These are phyloP conservation scores for Pseudomyrmex dendroicus DNA, from an alignment of 1,140 invertebrate genomes.

Conservation along the genomic window DNA sequence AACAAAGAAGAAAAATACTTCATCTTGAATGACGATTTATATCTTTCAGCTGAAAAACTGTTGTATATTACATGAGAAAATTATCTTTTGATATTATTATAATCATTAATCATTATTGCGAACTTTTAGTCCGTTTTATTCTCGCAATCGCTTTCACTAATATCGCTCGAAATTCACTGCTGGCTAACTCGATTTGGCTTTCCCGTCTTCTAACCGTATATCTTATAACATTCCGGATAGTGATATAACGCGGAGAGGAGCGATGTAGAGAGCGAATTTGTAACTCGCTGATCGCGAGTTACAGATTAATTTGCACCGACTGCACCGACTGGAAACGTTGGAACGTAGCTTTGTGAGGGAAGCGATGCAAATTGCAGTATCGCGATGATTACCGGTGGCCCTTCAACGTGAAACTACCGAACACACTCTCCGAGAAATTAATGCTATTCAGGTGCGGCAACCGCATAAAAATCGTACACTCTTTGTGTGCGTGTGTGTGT, in stretches of 20 bases:
- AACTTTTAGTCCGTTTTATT: neutral
- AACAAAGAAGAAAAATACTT: neutral
- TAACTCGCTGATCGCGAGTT: neutral
- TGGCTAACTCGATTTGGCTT: too few relatives aligned
- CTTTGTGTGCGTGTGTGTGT: too few relatives aligned
- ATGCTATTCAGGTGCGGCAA: conserved; percentile 4
- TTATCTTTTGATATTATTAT: neutral
- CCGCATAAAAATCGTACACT: neutral
- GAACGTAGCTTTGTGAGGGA: conserved; percentile 15
- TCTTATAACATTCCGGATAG: too few relatives aligned
- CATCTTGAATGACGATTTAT: neutral
- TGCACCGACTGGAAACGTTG: neutral
- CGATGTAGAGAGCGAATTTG: too few relatives aligned
- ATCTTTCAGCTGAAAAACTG: neutral
- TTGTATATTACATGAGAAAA: too few relatives aligned
- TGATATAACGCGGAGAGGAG: too few relatives aligned
- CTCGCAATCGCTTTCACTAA: too few relatives aligned
- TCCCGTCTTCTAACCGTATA: too few relatives aligned
- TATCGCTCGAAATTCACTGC: too few relatives aligned
- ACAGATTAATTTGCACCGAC: conserved; percentile 8
- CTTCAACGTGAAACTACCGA: neutral
- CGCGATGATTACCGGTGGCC: conserved; percentile 22
- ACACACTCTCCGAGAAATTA: neutral
- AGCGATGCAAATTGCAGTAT: conserved; percentile 33
- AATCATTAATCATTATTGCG: neutral